Percentiles rank a stretch among this genome's conserved stretches.
Conservation (phyloP, 1,140 invertebrate species). For the Drosophila kepulauana region DNA sequence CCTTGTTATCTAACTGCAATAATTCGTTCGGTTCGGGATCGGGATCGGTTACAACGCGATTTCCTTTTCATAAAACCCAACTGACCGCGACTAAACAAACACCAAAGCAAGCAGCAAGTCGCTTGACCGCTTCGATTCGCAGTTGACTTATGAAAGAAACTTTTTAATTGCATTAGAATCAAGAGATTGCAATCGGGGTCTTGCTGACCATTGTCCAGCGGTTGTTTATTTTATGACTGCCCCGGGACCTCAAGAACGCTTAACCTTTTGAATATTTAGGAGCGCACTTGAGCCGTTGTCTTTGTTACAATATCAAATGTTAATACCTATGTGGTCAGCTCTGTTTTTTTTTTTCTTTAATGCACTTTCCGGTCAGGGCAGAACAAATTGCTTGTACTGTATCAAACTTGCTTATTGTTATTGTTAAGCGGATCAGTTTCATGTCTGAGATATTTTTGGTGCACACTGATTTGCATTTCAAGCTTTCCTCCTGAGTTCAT, state of each 20-base stretch:
- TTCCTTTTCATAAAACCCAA: slow-evolving; percentile 62
- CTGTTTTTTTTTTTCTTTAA: slow-evolving; percentile 43
- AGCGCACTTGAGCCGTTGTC: slow-evolving; percentile 32
- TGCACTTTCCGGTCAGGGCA: slow-evolving; percentile 65
- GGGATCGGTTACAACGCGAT: slow-evolving; percentile 59
- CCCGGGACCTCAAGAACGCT: slow-evolving; percentile 41
- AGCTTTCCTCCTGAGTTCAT: slow-evolving; percentile 19
- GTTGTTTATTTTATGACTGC: slow-evolving; percentile 69
- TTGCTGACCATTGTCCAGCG: slow-evolving; percentile 38
- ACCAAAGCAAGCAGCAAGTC: slow-evolving; percentile 37
- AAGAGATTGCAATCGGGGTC: slow-evolving; percentile 29
- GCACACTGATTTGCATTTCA: slow-evolving; percentile 59
- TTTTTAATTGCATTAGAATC: slow-evolving; percentile 79
- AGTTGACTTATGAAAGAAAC: slow-evolving; percentile 66
- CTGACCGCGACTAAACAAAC: slow-evolving; percentile 81
- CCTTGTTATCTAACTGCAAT: slow-evolving; percentile 35
- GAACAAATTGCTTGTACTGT: slow-evolving; percentile 21
- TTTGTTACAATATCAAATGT: slow-evolving; percentile 32
- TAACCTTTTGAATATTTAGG: slow-evolving; percentile 76
- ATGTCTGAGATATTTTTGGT: slow-evolving; percentile 7
- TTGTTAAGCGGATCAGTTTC: slow-evolving; percentile 75
- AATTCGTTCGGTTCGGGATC: slow-evolving; percentile 9
- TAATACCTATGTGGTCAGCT: slow-evolving; percentile 35
- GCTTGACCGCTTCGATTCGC: slow-evolving; percentile 62
- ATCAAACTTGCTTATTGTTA: slow-evolving; percentile 4